Base-by-base conservation (phyloP, 2,113 vertebrate genomes). In the Oryzias curvinotus region DNA sequence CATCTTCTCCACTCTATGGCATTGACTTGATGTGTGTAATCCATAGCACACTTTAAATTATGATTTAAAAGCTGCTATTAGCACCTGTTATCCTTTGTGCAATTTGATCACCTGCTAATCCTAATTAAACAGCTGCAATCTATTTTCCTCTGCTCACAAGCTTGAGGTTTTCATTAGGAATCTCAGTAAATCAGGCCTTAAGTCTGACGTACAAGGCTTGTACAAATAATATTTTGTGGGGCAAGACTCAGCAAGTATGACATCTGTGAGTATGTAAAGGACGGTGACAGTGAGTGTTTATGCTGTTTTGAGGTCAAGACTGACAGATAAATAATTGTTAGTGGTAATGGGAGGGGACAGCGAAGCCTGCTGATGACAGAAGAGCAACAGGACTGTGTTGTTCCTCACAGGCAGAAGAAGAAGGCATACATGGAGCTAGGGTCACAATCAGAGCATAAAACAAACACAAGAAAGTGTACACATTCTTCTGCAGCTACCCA, bases 291-390 rank as follows among this genome's bases (percentile, higher is more conserved):
- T 74, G 74, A 86, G 73, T 77, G 73, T 85, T 84, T 84, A 78
- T 78, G 76, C 76, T 82, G 72, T 84, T 90, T 87, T 88, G 84
- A 88, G 89, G 87, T 89, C 89, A 88, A 73, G 75, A 80, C 85
- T 83, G 86, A 86, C 83, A 84, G 83, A 86, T 73, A 83, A 87
- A 85, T 84, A 85, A 72, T 80, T 78, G 82, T 83, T 81, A 83
- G 63, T 58, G 68, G 75, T 90, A 88, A 85, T 84, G 57, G 81
- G 70, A 82, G 78, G 75, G 57, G 86, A 87, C 86, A 83, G 82
- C 53, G 61, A 28, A 65, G 58, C 74, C 83, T 75, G 71, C 85
- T 52, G 78, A 65, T 69, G 62, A 75, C 77, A 83, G 62, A 61
- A 65, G 73, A 63, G 62, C 65, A 73, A 62, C 70, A 73, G 49